These are phyloP conservation scores for Dendronephthya gigantea DNA, from an alignment of 64 coral and sea anemone species.

Conservation along the genomic window DNA sequence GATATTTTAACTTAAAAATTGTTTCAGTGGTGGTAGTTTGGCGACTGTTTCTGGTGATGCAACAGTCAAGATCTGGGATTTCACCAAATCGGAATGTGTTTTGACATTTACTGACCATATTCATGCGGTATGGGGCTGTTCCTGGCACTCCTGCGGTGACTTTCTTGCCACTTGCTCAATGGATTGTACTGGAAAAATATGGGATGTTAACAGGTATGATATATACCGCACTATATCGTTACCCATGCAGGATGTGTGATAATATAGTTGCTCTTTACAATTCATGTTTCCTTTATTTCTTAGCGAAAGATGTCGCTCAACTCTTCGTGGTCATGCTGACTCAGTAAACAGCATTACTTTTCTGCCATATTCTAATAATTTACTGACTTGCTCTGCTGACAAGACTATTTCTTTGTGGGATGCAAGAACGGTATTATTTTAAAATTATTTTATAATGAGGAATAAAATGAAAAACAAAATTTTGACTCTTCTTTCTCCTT, in stretches of 20 bases:
- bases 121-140: slow-evolving; percentile 90
- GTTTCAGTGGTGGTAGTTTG: slow-evolving; percentile 73
- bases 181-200: slow-evolving; percentile 93
- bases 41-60: slow-evolving; percentile 81
- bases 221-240: no score
- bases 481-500: neutral
- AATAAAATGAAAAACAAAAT: neutral
- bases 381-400: slow-evolving; percentile 88
- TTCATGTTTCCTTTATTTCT: slow-evolving; percentile 12
- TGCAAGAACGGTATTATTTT: slow-evolving; percentile 49
- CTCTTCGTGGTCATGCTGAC: slow-evolving; percentile 86
- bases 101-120: slow-evolving; percentile 91
- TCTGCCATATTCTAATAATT: slow-evolving; percentile 79
- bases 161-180: slow-evolving; percentile 89
- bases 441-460: neutral
- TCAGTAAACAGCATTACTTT: slow-evolving; percentile 95
- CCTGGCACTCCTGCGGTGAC: slow-evolving; percentile 85
- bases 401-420: slow-evolving; percentile 98
- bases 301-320: slow-evolving; percentile 88
- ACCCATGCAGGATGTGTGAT: no score
- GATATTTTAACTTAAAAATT: neutral
- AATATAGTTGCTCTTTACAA: no score
- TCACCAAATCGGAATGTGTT: slow-evolving; percentile 87
- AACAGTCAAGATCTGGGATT: slow-evolving; percentile 99
- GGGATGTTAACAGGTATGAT: slow-evolving; percentile 89